Evolutionary conservation across 2,888 invertebrate species (phyloP).

Genomic region (Tolmerus cingulatus): DNA sequence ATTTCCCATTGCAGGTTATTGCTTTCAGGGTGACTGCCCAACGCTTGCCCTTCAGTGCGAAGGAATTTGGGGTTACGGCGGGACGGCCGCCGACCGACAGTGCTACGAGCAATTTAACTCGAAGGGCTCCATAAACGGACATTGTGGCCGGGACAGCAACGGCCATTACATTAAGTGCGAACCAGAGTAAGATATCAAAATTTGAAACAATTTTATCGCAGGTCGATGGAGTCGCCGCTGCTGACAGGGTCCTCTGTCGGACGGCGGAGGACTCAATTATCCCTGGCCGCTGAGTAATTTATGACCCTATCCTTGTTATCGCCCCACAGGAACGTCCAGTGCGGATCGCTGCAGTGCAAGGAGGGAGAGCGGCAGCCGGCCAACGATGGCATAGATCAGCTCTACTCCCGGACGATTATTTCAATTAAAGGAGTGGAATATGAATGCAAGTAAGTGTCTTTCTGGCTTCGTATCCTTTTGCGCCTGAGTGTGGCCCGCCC

Average conservation of each 20-base stretch:
- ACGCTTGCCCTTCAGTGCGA: slow-evolving; percentile 88
- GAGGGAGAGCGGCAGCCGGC: slow-evolving; percentile 84
- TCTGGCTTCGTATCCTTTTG: slow-evolving; percentile 4
- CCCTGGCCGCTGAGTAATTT: neutral
- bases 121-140: slow-evolving; percentile 93
- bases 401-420: slow-evolving; percentile 87
- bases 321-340: slow-evolving; percentile 79
- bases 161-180: slow-evolving; percentile 88
- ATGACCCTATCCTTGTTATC: slow-evolving; percentile 29
- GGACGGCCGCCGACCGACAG: slow-evolving; percentile 80
- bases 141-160: slow-evolving; percentile 84
- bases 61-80: slow-evolving; percentile 91
- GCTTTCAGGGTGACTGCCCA: slow-evolving; percentile 92
- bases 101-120: slow-evolving; percentile 96
- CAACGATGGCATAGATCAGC: slow-evolving; percentile 79
- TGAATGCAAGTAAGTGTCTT: slow-evolving; percentile 91
- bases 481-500: neutral
- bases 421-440: slow-evolving; percentile 88
- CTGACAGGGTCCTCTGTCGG: neutral
- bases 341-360: slow-evolving; percentile 95
- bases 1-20: slow-evolving; percentile 70
- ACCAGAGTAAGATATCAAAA: slow-evolving; percentile 72
- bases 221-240: slow-evolving; percentile 5
- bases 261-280: slow-evolving; percentile 4
- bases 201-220: slow-evolving; percentile 36